Base-by-base conservation (phyloP, 1,140 invertebrate genomes). In the Bombyx mandarina region DNA sequence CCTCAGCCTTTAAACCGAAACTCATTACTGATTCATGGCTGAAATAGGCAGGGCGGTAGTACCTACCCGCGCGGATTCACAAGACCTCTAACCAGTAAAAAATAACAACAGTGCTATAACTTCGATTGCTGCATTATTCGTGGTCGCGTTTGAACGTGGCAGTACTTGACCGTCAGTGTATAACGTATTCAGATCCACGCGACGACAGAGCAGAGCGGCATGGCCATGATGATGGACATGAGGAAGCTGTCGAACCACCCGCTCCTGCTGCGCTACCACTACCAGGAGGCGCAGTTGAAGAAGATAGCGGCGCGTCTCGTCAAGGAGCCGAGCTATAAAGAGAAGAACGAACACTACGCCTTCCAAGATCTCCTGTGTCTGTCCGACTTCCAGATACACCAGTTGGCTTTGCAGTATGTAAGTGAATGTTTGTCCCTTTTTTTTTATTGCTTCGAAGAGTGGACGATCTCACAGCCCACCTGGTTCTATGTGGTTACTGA, bases 341-440 rank as follows among this genome's bases (percentile, higher is more conserved):
- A 97, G 65, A 94, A 93, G 50, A 94, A 96, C 75, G 88, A 91
- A 43, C 89, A 97, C 43, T 94, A 96, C 62, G 93, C 97, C 55
- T 93, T 93, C 50, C 96, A 99, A 71, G 97, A 99, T 79, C 89
- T 99, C 72, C 83, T 91, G 18, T 93, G 93, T 68, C 92, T 95
- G 90, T 96, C 95, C 0, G 98, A 99, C 88, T 98, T 97, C 86
- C 94, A 98, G 74, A 93, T 99, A 56, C 94, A 96, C 81, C 91
- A 93, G 62, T 80, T 97, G 10, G 93, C 95, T 48, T 86, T 90
- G 57, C 82, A 88, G 12, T 93, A 92, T 69, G 88, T 35, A 35
- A 35, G 26, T 35, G 26, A 35, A 35, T 35, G 26, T 35, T 35
- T 35, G 26, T 35, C 12, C 0, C 12, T 18, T 18, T 18, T 18